Conservation (phyloP, 2,797 vertebrate genomes). For the Australoheros facetus region DNA sequence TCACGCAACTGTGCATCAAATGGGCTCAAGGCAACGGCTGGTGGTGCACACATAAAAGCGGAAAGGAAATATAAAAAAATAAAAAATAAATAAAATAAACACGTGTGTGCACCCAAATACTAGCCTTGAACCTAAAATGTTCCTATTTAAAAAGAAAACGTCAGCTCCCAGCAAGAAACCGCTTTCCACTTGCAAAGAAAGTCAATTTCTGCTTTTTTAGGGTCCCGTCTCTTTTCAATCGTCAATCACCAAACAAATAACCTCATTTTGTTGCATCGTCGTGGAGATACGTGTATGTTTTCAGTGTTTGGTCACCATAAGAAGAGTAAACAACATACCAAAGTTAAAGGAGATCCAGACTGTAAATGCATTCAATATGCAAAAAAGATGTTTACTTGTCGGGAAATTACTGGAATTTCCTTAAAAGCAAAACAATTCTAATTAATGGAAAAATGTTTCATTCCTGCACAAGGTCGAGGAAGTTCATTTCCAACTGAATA, state of each 20-base stretch:
- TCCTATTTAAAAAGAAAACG: neutral
- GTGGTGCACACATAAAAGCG: conserved; percentile 28
- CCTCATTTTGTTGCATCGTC: neutral
- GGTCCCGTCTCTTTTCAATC: conserved; percentile 4
- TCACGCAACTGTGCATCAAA: conserved; percentile 62
- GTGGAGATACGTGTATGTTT: neutral
- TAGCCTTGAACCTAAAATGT: conserved; percentile 42
- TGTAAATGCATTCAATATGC: neutral
- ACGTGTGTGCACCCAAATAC: conserved; percentile 34
- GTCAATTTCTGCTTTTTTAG: conserved; percentile 34
- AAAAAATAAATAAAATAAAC: neutral
- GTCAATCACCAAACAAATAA: neutral
- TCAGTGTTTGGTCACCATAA: neutral
- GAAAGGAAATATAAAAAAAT: too few species aligned
- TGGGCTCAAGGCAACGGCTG: conserved; percentile 51
- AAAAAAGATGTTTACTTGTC: conserved; percentile 2
- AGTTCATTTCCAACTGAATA: conserved; percentile 5
- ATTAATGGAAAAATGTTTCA: neutral
- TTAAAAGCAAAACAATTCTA: neutral
- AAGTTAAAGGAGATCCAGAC: neutral
- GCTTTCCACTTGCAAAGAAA: conserved; percentile 21
- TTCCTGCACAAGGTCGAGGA: neutral
- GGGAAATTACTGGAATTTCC: neutral
- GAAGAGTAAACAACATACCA: neutral
- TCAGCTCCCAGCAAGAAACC: conserved; percentile 10